Evolutionary conservation across 2,113 vertebrate species (phyloP).

Genomic region (Phyllostomus discolor): DNA sequence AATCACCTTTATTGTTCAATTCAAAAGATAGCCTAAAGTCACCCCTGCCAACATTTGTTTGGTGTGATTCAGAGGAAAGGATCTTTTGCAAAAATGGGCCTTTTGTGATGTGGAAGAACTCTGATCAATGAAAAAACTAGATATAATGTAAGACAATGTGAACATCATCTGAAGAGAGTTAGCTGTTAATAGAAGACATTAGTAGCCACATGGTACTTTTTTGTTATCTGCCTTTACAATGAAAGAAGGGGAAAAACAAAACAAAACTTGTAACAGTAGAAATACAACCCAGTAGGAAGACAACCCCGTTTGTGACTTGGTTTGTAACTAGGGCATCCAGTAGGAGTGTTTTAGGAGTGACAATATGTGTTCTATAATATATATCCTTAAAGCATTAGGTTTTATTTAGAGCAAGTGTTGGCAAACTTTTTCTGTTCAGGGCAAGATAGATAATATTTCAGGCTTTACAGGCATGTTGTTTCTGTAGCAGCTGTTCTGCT

Average conservation of each 20-base stretch:
- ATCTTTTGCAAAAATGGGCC: neutral
- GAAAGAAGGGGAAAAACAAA: neutral
- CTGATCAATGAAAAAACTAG: neutral
- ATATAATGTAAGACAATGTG: neutral
- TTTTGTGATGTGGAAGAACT: neutral
- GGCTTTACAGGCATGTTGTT: neutral
- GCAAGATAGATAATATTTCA: neutral
- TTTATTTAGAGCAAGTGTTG: slow-evolving; percentile 24
- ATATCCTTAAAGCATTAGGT: neutral
- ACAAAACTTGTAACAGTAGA: neutral
- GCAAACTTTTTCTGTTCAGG: neutral
- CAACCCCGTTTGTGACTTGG: neutral
- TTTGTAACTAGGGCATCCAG: neutral
- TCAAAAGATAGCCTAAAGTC: slow-evolving; percentile 50
- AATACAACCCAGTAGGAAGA: neutral
- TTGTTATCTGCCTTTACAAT: neutral
- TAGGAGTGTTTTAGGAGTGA: neutral
- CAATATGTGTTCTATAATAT: neutral
- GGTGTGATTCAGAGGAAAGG: neutral
- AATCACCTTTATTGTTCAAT: slow-evolving; percentile 39
- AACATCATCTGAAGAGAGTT: neutral
- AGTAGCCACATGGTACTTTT: neutral
- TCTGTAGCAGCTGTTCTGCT: neutral
- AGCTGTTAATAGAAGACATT: neutral
- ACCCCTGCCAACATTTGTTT: slow-evolving; percentile 41